Conservation (phyloP, 1,140 invertebrate species). For the Apocrypta bakeri region DNA sequence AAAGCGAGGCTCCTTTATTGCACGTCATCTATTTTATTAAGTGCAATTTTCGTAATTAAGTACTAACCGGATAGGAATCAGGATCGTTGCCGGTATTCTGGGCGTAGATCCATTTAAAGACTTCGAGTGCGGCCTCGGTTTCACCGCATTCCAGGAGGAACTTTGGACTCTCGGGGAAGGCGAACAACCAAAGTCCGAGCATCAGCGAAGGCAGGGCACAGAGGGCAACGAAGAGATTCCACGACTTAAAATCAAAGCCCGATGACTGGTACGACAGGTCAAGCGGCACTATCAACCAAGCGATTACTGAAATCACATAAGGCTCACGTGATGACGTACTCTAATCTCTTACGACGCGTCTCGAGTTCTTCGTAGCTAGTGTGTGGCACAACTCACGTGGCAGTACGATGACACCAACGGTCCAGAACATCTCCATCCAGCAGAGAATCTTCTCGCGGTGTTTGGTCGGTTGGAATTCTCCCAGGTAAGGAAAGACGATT, state of each 20-base stretch:
- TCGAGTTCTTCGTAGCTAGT: too few species aligned
- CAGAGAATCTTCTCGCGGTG: conserved; percentile 84
- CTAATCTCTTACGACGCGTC: too few species aligned
- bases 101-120: conserved; percentile 81
- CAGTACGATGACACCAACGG: conserved; percentile 81
- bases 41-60: too few species aligned
- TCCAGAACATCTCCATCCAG: conserved; percentile 89
- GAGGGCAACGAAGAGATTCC: conserved; percentile 84
- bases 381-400: conserved; percentile 75
- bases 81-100: conserved; percentile 81
- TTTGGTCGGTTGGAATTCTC: conserved; percentile 85
- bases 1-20: conserved; percentile 62
- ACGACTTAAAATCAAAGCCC: conserved; percentile 81
- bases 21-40: too few species aligned
- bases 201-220: conserved; percentile 79
- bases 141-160: conserved; percentile 86
- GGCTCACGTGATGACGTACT: too few species aligned
- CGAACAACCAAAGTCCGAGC: conserved; percentile 80
- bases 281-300: conserved; percentile 82
- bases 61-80: conserved; percentile 80
- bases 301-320: conserved; percentile 76
- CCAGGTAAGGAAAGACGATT: conserved; percentile 84
- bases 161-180: conserved; percentile 91
- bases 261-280: conserved; percentile 76
- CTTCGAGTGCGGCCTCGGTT: conserved; percentile 81